Conservation (phyloP, 2,888 invertebrate genomes). For the Chouioia cunea region DNA sequence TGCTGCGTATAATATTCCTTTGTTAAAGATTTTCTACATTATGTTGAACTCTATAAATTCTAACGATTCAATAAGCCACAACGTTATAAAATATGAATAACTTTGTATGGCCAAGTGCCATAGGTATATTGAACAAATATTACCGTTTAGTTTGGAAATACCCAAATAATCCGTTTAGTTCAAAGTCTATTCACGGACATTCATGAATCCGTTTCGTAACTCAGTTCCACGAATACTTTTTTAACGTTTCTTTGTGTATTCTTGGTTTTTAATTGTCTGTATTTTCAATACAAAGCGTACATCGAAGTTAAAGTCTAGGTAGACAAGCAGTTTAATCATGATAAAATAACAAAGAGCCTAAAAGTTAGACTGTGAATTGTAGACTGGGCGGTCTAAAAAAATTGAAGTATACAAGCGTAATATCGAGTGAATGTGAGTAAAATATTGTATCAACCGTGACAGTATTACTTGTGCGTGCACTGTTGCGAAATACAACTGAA, state of each 20-base stretch:
- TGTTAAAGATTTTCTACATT: background rate
- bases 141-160: constrained; percentile 6
- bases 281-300: constrained; percentile 21
- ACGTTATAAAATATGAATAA: constrained; percentile 6
- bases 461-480: constrained; percentile 45
- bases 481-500: constrained; percentile 26
- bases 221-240: constrained; percentile 12
- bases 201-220: constrained; percentile 1
- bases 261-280: constrained; percentile 17
- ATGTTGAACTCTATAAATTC: constrained; percentile 17
- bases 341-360: constrained; percentile 20
- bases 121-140: constrained; percentile 3
- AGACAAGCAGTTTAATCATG: constrained; percentile 15
- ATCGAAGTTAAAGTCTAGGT: constrained; percentile 26
- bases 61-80: background rate
- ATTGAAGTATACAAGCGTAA: constrained; percentile 18
- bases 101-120: background rate
- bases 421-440: constrained; percentile 29
- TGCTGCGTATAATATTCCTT: constrained; percentile 20
- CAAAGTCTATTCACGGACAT: background rate
- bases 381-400: constrained; percentile 35
- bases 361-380: constrained; percentile 35
- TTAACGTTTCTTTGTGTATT: background rate
- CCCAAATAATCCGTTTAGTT: too few relatives aligned
- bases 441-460: constrained; percentile 43